Base-by-base conservation (phyloP, 1,140 invertebrate genomes). In the Bombus ignitus region DNA sequence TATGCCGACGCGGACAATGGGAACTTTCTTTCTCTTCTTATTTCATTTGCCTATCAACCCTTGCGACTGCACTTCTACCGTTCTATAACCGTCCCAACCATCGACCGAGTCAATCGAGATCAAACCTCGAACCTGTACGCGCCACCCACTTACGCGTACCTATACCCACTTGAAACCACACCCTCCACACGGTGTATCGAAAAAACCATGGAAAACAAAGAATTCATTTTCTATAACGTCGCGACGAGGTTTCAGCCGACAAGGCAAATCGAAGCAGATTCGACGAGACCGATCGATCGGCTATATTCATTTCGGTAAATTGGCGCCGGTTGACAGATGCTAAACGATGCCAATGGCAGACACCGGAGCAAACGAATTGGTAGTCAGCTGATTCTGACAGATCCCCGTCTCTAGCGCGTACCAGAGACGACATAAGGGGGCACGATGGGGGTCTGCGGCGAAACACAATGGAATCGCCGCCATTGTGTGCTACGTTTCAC, bases 331-430 rank as follows among this genome's bases (percentile, higher is more conserved):
- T 74, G 81, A 75, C 89, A 90, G 89, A 89, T 90, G 88, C 81
- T 81, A 44, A 74, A 53, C 44, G 73, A 77, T n/a, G 85, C 44
- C 68, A 62, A 53, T 62, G 65, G 71, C 57, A 62, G 68, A 42
- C 62, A 35, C 15, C 79, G 62, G n/a, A n/a, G 35, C 83, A 65
- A 86, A 82, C 87, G 84, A 89, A 89, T 90, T 84, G 89, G 75
- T 81, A 85, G 87, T 91, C 90, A 90, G 90, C 90, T 90, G 90
- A 91, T 90, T 90, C 88, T 91, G 90, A 90, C 90, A 90, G 90
- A 84, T 87, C 59, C 66, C 44, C 84, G 75, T 87, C 88, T 81
- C 77, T 42, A 5, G 47, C 74, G 65, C 6, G 42, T 25, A 25
- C 47, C 35, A 57, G 6, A 13, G 71, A 6, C 78, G 35, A 53